Conservation (phyloP, 1,140 invertebrate species). For the Bombus pyrosoma region DNA sequence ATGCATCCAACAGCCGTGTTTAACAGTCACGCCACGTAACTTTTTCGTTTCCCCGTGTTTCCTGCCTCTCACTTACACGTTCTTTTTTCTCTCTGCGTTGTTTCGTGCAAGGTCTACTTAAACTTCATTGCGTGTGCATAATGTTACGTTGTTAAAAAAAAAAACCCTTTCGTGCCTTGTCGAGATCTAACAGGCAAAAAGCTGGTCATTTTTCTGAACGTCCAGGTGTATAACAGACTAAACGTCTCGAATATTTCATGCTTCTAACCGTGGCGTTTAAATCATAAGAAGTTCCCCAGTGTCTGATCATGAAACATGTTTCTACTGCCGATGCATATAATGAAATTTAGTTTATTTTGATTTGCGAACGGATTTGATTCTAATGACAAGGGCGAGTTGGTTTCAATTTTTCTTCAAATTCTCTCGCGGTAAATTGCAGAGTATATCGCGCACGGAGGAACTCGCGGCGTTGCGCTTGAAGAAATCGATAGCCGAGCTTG, state of each 20-base stretch:
- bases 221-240: background rate
- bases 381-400: rapidly evolving
- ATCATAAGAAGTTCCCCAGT: background rate
- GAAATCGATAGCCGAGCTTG: conserved; percentile 30
- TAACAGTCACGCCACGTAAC: conserved; percentile 16
- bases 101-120: background rate
- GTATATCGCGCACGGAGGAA: background rate
- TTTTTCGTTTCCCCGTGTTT: background rate
- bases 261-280: background rate
- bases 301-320: background rate
- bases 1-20: background rate
- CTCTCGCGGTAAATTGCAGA: background rate
- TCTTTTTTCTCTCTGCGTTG: background rate
- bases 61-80: no score
- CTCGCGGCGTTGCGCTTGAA: background rate
- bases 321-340: background rate
- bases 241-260: background rate
- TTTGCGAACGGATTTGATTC: background rate
- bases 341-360: background rate
- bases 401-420: background rate
- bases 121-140: background rate
- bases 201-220: background rate
- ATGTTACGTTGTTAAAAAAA: background rate
- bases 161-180: background rate
- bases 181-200: background rate